A percentile compares a stretch with the other conserved stretches of the same genome.
These are phyloP conservation scores for Rhinopomastus cyanomelas DNA, from an alignment of 2,113 vertebrate genomes.

Conservation along the genomic window DNA sequence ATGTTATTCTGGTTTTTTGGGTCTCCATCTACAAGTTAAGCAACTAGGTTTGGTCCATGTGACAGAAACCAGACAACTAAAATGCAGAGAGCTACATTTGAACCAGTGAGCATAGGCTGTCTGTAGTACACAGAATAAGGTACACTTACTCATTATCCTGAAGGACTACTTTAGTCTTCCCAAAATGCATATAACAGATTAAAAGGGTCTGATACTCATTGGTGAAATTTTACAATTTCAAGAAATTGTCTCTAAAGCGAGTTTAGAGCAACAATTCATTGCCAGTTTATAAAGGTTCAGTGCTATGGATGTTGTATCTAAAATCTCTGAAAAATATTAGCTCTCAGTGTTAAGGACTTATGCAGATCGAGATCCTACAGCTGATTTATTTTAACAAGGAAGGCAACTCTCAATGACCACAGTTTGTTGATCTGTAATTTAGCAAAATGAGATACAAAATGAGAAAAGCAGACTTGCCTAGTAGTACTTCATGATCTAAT, in stretches of 20 bases:
- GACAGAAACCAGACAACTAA: background rate
- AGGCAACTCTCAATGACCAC: background rate
- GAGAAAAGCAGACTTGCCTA: background rate
- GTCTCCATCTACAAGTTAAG: background rate
- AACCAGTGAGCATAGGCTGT: background rate
- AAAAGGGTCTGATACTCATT: background rate
- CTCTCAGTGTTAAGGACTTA: background rate
- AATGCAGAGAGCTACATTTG: background rate
- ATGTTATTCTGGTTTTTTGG: background rate
- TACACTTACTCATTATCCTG: background rate
- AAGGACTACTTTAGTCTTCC: background rate
- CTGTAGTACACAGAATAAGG: background rate
- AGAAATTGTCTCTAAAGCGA: background rate
- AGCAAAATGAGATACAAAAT: constrained; percentile 7
- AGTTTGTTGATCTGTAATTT: background rate
- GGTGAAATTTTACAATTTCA: background rate
- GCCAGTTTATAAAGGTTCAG: background rate
- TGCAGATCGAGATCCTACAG: background rate
- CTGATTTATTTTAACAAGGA: background rate
- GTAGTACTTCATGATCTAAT: background rate
- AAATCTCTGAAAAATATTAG: background rate
- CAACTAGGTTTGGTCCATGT: background rate
- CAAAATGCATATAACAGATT: background rate
- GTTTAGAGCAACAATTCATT: background rate
- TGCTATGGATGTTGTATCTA: background rate